These are phyloP conservation scores for Phortica magna DNA, from an alignment of 2,888 invertebrate species.

Conservation along the genomic window DNA sequence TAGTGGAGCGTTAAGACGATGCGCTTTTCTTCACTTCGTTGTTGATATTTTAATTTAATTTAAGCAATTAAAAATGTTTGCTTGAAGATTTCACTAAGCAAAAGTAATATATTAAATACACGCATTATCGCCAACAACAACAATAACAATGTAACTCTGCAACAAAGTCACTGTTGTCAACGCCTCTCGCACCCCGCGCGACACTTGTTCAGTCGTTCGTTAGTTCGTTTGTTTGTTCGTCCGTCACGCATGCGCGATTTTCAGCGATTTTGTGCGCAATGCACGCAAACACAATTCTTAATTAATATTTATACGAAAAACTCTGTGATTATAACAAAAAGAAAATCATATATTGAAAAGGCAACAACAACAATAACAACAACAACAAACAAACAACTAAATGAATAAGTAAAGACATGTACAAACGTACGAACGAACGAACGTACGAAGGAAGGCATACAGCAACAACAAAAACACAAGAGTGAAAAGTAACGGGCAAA, in stretches of 20 bases:
- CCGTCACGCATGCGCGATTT: constrained; percentile 56
- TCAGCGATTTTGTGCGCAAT: constrained; percentile 22
- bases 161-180: background rate
- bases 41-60: background rate
- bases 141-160: background rate
- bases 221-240: constrained; percentile 62
- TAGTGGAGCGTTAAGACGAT: constrained; percentile 16
- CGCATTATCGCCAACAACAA: constrained; percentile 21
- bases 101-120: constrained; percentile 8
- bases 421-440: background rate
- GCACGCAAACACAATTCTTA: constrained; percentile 12
- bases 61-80: constrained; percentile 19
- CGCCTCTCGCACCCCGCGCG: background rate
- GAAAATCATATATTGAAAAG: background rate
- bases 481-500: background rate
- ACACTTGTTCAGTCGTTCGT: constrained; percentile 33
- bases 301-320: constrained; percentile 27
- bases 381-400: background rate
- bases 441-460: background rate
- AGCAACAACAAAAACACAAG: too few species aligned
- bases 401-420: background rate
- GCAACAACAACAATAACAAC: background rate
- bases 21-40: background rate
- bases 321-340: background rate
- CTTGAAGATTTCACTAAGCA: constrained; percentile 4